Evolutionary conservation across 2,113 vertebrate genomes (phyloP).

Genomic region (Zapus hudsonius): DNA sequence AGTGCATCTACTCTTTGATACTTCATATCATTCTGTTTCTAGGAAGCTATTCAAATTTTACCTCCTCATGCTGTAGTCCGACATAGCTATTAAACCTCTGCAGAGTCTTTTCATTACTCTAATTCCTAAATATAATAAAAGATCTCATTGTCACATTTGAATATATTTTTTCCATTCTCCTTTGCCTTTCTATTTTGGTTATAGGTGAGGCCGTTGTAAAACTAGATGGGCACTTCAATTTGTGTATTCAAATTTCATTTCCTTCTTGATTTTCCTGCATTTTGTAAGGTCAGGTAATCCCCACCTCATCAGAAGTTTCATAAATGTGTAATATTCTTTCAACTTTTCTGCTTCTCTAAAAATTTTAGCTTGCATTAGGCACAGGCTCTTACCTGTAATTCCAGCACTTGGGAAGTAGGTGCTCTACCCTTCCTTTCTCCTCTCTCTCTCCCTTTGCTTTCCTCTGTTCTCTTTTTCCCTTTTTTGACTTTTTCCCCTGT

Average conservation of each 20-base stretch:
- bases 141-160: background rate
- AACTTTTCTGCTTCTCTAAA: slow-evolving; percentile 34
- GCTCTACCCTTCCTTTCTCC: too few species aligned
- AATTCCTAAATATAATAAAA: slow-evolving; percentile 43
- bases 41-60: slow-evolving; percentile 17
- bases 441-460: too few species aligned
- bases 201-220: slow-evolving; percentile 42
- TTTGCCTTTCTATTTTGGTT: slow-evolving; percentile 55
- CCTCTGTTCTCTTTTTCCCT: too few species aligned
- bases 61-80: background rate
- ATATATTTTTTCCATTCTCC: slow-evolving; percentile 14
- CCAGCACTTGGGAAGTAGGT: background rate
- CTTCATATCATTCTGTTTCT: too few species aligned
- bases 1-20: too few species aligned
- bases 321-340: slow-evolving; percentile 55
- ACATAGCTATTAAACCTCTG: background rate
- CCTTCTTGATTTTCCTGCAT: slow-evolving; percentile 38
- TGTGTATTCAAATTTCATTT: slow-evolving; percentile 55
- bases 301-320: slow-evolving; percentile 15
- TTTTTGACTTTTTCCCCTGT: too few species aligned
- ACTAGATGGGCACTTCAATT: slow-evolving; percentile 29
- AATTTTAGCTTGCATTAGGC: background rate
- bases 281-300: slow-evolving; percentile 21
- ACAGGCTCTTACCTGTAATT: too few species aligned
- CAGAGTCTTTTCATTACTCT: slow-evolving; percentile 20